These are phyloP conservation scores for Tupaia tana DNA, from an alignment of 2,113 vertebrate genomes.

Conservation along the genomic window DNA sequence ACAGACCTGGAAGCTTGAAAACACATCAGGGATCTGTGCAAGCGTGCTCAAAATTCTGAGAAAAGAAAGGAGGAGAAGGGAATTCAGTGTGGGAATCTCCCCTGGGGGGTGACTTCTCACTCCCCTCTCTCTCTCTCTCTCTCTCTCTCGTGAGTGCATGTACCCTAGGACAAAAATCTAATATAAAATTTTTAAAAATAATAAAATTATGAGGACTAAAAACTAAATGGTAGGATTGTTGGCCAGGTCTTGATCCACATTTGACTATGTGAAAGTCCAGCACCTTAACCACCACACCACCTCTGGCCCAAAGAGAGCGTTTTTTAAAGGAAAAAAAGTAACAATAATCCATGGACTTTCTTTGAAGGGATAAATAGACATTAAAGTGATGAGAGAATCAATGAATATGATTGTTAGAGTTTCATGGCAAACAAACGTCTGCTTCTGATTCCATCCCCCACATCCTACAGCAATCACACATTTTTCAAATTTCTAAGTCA, in stretches of 20 bases:
- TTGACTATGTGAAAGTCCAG: no score
- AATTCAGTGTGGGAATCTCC: no score
- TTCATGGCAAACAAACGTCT: neutral
- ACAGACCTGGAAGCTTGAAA: no score
- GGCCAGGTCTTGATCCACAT: neutral
- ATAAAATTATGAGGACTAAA: neutral
- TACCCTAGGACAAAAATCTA: no score
- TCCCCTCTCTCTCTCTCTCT: no score
- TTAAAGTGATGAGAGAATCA: neutral
- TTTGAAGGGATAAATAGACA: neutral
- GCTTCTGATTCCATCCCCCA: neutral
- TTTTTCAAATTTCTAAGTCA: neutral
- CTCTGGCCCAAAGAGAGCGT: neutral
- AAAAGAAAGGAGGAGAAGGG: no score
- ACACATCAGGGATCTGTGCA: no score
- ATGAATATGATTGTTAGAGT: neutral
- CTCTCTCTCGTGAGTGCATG: no score
- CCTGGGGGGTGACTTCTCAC: no score
- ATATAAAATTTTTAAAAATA: no score
- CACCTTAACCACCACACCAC: neutral
- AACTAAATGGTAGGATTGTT: neutral
- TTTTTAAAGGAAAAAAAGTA: neutral
- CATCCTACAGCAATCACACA: neutral
- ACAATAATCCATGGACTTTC: neutral
- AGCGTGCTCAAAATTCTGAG: no score